phyloP scores from a whole-genome alignment of 2,888 invertebrate genomes.

The Didymodactylos carnosus region DNA sequence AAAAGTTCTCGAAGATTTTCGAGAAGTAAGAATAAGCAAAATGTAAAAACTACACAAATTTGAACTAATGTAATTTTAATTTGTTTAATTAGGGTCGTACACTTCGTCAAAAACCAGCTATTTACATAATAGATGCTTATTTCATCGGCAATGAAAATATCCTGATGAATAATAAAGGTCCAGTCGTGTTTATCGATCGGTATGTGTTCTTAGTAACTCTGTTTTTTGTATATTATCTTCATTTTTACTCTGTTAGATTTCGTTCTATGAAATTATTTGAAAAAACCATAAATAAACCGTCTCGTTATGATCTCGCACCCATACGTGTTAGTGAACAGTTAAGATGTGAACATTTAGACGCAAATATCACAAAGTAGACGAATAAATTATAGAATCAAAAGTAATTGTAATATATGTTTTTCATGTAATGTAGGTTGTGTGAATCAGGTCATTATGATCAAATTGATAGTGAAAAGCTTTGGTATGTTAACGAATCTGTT shows the following conservation, averaged over 20 bases:
- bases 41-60: not conserved
- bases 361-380: not conserved
- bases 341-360: constrained; percentile 3
- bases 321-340: constrained; percentile 5
- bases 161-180: not conserved
- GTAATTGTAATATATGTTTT: no score
- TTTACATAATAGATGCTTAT: constrained; percentile 10
- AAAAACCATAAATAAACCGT: constrained; percentile 7
- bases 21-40: not conserved
- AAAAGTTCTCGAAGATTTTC: not conserved
- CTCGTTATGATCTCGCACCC: not conserved
- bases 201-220: not conserved
- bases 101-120: not conserved
- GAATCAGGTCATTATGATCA: not conserved
- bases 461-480: not conserved
- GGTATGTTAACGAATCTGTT: not conserved
- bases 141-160: constrained; percentile 8
- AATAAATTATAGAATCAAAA: no score
- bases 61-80: not conserved
- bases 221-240: not conserved
- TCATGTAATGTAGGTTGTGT: not conserved
- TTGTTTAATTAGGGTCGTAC: not conserved
- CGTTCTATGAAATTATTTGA: constrained; percentile 1
- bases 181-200: not conserved
- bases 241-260: not conserved